These are phyloP conservation scores for Alectoris magna DNA, from an alignment of 2,797 vertebrate species.

Conservation along the genomic window DNA sequence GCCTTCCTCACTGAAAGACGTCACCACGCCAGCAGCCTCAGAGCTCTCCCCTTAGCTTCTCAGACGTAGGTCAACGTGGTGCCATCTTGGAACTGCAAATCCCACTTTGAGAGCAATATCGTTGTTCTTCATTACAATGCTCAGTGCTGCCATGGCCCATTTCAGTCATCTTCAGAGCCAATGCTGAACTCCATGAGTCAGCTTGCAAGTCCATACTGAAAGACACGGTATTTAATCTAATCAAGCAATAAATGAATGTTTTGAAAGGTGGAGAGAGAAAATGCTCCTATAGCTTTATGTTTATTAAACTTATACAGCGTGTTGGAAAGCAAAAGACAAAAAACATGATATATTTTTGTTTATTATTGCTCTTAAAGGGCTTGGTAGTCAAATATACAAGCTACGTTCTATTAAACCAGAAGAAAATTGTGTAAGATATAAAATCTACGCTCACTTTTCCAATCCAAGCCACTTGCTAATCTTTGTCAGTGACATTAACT, in stretches of 20 bases:
- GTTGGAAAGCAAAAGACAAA: slow-evolving; percentile 66
- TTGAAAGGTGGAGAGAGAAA: slow-evolving; percentile 10
- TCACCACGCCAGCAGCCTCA: neutral
- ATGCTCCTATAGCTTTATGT: neutral
- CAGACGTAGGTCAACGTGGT: accelerated
- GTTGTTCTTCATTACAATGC: neutral
- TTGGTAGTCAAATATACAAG: slow-evolving; percentile 66
- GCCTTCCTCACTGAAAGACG: neutral
- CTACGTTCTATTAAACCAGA: slow-evolving; percentile 66
- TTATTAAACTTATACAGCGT: slow-evolving; percentile 46
- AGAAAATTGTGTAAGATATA: slow-evolving; percentile 63
- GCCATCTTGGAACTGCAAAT: neutral
- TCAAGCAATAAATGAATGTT: slow-evolving; percentile 13
- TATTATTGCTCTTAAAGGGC: slow-evolving; percentile 82
- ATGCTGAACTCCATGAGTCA: neutral
- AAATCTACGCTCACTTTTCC: slow-evolving; percentile 60
- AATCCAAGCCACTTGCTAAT: slow-evolving; percentile 45
- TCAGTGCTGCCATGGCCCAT: neutral
- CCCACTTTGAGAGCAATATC: neutral
- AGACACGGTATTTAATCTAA: neutral
- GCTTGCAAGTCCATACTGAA: neutral
- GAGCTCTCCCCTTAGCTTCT: neutral
- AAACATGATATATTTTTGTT: slow-evolving; percentile 70
- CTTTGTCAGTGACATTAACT: slow-evolving; percentile 38
- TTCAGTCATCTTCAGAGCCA: neutral